Percentiles rank a stretch among this genome's conserved stretches.
Conservation (phyloP, 1,140 invertebrate species). For the Chlorops oryzae region DNA sequence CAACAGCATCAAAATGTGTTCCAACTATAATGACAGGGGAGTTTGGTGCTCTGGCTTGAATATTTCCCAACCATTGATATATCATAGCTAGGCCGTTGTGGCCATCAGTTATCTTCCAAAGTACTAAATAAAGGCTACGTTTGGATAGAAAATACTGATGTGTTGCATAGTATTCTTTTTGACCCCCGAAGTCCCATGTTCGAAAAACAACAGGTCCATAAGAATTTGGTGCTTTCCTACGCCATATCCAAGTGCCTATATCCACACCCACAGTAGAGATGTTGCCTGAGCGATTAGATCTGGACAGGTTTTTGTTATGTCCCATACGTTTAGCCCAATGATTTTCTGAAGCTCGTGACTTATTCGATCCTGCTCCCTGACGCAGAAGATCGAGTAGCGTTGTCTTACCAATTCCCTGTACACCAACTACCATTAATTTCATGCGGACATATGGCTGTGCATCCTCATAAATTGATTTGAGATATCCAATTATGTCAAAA, state of each 20-base stretch:
- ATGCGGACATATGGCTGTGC: constrained; percentile 90
- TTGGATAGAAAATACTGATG: constrained; percentile 98
- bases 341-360: constrained; percentile 43
- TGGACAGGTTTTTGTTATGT: constrained; percentile 56
- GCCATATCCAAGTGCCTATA: constrained; percentile 88
- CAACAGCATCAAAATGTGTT: constrained; percentile 88
- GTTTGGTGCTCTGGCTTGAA: constrained; percentile 89
- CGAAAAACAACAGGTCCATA: constrained; percentile 90
- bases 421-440: constrained; percentile 97
- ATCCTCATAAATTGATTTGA: constrained; percentile 84
- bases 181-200: constrained; percentile 99
- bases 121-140: constrained; percentile 88
- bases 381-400: constrained; percentile 82
- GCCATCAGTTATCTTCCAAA: constrained; percentile 93
- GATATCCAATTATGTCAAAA: constrained; percentile 92
- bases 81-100: constrained; percentile 85
- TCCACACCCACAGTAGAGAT: constrained; percentile 96
- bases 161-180: constrained; percentile 93
- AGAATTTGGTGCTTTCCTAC: constrained; percentile 54
- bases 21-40: constrained; percentile 91
- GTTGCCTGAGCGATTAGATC: constrained; percentile 52
- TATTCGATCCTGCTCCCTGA: constrained; percentile 52
- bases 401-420: constrained; percentile 89
- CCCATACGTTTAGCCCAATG: constrained; percentile 94
- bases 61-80: constrained; percentile 91